These are phyloP conservation scores for Sicus ferrugineus DNA, from an alignment of 2,888 invertebrate genomes.

Conservation along the genomic window DNA sequence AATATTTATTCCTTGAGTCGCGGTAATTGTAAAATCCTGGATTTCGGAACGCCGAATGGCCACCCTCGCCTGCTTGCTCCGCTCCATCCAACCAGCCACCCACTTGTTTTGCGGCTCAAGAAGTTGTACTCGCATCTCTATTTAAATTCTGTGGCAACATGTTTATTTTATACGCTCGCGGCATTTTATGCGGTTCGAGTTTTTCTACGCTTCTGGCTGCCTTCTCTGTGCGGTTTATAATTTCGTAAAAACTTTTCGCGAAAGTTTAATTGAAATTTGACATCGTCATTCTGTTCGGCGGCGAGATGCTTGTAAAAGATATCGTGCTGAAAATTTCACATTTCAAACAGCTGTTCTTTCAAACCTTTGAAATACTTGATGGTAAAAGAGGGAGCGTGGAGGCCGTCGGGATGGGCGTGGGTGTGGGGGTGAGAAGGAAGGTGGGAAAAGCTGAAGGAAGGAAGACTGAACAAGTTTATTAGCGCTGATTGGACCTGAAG, in stretches of 20 bases:
- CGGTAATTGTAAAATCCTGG: no score
- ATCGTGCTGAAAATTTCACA: slow-evolving; percentile 13
- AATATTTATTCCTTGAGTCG: no score
- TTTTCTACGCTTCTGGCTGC: background rate
- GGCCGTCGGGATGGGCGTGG: no score
- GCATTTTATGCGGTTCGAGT: slow-evolving; percentile 28
- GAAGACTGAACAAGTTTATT: no score
- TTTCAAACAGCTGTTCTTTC: background rate
- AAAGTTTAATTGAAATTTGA: slow-evolving; percentile 33
- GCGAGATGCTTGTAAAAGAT: background rate
- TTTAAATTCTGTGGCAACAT: slow-evolving; percentile 61
- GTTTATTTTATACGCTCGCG: slow-evolving; percentile 59
- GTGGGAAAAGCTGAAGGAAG: no score
- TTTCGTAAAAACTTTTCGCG: slow-evolving; percentile 20
- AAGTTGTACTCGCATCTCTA: slow-evolving; percentile 60
- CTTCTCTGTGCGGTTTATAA: background rate
- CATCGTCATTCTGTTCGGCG: background rate
- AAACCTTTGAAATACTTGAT: no score
- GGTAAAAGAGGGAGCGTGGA: no score
- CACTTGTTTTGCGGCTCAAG: slow-evolving; percentile 39
- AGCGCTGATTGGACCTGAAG: no score
- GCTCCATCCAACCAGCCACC: background rate
- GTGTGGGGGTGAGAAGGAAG: no score
- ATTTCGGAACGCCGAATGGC: no score
- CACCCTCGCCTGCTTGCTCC: background rate